Base-by-base conservation (phyloP, 2,888 invertebrate species). In the Blastobasis adustella region DNA sequence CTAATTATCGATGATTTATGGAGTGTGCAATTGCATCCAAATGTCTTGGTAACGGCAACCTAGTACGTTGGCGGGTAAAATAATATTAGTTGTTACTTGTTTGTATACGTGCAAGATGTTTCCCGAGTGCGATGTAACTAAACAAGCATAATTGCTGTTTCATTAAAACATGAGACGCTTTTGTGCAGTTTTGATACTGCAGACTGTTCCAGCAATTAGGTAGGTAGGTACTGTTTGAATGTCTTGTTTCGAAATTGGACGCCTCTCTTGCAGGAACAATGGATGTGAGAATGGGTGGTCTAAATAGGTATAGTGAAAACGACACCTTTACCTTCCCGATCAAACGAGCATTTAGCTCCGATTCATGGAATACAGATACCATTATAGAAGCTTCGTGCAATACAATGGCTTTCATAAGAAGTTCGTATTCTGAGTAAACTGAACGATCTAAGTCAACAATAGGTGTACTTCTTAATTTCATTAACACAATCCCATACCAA, bases 261-360 rank as follows among this genome's bases (percentile, higher is more conserved):
- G 59, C 71, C 61, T 61, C 69, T 69, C 61, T 57, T 59, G 66
- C 60, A 65, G 62, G 67, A 73, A 79, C 79, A 77, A 79, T 77
- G 65, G 69, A 59, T 56, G 55, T 66, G 67, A 80, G 78, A 81
- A 77, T 77, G 74, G 74, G 68, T 71, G 69, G 66, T 71, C 69
- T 67, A 71, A 71, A 72, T 69, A 69, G 69, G 67, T 67, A 67
- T 60, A 63, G 64, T 69, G 72, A 76, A 78, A 71, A 73, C 60
- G 73, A 82, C 70, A 78, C 73, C 69, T 54, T 50, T 61, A 65
- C 60, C 61, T 71, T 69, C 66, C 64, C 65, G 65, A 68, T 63
- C 66, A 57, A 58, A 60, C 65, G 56, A 60, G 37, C 67, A 66
- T 63, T 67, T 65, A 58, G 55, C 55, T 54, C 41, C 63, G 54